phyloP scores from a whole-genome alignment of 2,113 vertebrate genomes.

The Malurus elegans region DNA sequence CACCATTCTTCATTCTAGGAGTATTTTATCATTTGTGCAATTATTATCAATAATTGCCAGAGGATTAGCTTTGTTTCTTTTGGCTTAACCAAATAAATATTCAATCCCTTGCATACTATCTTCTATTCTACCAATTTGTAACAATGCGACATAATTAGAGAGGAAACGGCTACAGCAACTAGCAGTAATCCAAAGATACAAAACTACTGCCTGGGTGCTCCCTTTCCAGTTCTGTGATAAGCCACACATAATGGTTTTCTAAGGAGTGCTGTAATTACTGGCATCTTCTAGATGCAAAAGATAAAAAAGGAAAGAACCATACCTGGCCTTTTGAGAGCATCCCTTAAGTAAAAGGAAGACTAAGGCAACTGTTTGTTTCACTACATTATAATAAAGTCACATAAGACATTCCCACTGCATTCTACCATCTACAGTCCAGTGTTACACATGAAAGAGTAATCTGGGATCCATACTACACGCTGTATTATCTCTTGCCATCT shows the following conservation, averaged over 20 bases:
- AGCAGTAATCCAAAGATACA: not conserved
- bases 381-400: not conserved
- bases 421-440: not conserved
- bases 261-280: not conserved
- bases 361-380: not conserved
- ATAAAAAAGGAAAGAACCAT: not conserved
- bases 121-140: not conserved
- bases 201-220: not conserved
- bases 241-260: not conserved
- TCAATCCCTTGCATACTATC: not conserved
- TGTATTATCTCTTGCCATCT: not conserved
- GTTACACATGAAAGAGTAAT: not conserved
- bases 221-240: not conserved
- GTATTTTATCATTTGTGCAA: not conserved
- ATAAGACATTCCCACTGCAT: not conserved
- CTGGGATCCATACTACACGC: not conserved
- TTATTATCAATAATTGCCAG: not conserved
- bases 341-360: not conserved
- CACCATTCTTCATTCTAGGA: not conserved
- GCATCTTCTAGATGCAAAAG: not conserved
- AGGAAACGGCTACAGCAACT: not conserved
- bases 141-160: not conserved
- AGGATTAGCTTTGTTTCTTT: not conserved
- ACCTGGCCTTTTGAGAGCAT: not conserved
- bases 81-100: not conserved